These are phyloP conservation scores for Apis dorsata DNA, from an alignment of 1,140 invertebrate genomes.

Conservation along the genomic window DNA sequence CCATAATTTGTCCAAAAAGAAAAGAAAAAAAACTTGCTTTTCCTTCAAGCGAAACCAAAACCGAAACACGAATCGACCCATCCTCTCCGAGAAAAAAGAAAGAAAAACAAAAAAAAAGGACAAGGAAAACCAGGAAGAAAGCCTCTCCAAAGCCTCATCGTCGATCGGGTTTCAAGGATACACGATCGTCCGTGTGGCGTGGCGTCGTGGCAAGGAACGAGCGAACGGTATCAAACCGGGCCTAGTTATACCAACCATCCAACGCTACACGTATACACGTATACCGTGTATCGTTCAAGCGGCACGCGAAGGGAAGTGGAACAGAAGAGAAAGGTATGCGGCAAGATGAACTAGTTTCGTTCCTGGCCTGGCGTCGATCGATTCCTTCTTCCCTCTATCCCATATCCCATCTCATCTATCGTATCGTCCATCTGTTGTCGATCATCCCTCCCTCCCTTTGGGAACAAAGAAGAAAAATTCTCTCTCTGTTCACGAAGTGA, in stretches of 20 bases:
- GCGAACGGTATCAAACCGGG: constrained; percentile 69
- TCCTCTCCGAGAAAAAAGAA: neutral
- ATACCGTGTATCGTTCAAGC: constrained; percentile 33
- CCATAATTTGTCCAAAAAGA: too few relatives aligned
- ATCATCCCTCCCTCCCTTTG: too few relatives aligned
- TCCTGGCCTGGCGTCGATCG: constrained; percentile 28
- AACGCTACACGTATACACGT: constrained; percentile 55
- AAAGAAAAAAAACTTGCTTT: too few relatives aligned
- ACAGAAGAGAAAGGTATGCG: constrained; percentile 80
- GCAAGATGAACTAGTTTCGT: constrained; percentile 79
- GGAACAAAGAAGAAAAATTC: too few relatives aligned
- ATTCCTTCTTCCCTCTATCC: neutral
- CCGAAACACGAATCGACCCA: too few relatives aligned
- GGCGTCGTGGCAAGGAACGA: constrained; percentile 70
- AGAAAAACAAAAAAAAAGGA: neutral
- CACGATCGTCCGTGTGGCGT: constrained; percentile 63
- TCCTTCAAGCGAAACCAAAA: too few relatives aligned
- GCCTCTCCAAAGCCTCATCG: neutral
- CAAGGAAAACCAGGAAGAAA: neutral
- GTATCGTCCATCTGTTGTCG: neutral
- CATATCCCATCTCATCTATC: too few relatives aligned
- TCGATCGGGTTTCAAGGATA: constrained; percentile 44
- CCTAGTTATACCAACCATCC: constrained; percentile 76
- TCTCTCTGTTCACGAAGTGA: too few relatives aligned
- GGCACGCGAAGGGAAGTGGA: constrained; percentile 73